Base-by-base conservation (phyloP, 2,888 invertebrate species). In the Liodrosophila aerea region DNA sequence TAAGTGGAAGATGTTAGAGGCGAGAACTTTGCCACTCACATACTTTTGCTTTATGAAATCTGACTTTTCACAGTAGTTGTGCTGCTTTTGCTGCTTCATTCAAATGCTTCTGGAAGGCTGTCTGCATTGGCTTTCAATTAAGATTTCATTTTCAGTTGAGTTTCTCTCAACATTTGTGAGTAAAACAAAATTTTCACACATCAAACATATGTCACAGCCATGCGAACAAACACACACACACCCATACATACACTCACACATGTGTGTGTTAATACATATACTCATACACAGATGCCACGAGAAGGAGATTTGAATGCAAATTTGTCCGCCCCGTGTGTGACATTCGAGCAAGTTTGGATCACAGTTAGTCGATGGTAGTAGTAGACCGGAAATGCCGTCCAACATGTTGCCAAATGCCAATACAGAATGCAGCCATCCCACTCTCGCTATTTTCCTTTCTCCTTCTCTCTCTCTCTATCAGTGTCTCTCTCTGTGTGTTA, bases 401-500 rank as follows among this genome's bases (percentile, higher is more conserved):
- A 51, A 63, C 77, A 73, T 76, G 77, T 81, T 65, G 77, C 70
- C 65, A 74, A 66, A 61, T 66, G 61, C 54, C 75, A 60, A 69
- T 65, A 59, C 69, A 53, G 53, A 68, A 43, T 60, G 45, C 53
- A 16, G 9, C 31, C 8, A 46, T 27, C 8, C 39, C 13, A 18
- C 7, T 34, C 45, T 40, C 18, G 7, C 7, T 46, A 22, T 37
- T 5, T 27, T 41, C 22, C n/a, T 11, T 2, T 16, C 49, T 1
- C 36, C n/a, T 22, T n/a, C 12, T 12, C 7, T 15, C 4, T 1
- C 31, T 22, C 15, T n/a, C 11, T 9, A 1, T 5, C 9, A 8
- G 8, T 15, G 12, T 31, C n/a, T 33, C 2, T 31, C 7, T 46
- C 46, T 36, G n/a, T 22, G 22, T 5, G 3, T 22, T 22, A 22